Evolutionary conservation across 2,888 invertebrate genomes (phyloP).

Genomic region (Ditula angustiorana): DNA sequence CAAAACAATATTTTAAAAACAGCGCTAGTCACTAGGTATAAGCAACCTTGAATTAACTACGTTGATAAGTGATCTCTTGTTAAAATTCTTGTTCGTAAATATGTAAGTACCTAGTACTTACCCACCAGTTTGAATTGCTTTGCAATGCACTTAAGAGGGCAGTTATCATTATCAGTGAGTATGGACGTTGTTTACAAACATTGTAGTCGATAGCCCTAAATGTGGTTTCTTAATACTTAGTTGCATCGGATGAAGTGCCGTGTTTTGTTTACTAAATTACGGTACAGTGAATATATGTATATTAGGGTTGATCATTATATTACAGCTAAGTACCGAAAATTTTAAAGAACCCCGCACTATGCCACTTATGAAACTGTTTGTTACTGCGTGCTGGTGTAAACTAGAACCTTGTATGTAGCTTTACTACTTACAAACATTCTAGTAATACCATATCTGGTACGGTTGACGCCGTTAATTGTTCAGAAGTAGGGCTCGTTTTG

Average conservation of each 20-base stretch:
- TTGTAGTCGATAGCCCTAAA: conserved; percentile 4
- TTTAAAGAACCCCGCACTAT: too few relatives aligned
- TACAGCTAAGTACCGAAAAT: too few relatives aligned
- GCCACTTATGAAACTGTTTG: too few relatives aligned
- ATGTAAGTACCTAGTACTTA: background rate
- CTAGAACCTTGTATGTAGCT: background rate
- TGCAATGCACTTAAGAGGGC: background rate
- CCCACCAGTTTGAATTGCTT: conserved; percentile 3
- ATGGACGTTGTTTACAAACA: conserved; percentile 3
- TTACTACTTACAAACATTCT: background rate
- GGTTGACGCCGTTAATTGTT: background rate
- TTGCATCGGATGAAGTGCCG: background rate
- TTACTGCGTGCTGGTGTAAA: too few relatives aligned
- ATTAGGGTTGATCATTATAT: too few relatives aligned
- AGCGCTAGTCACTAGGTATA: conserved; percentile 57
- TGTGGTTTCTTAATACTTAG: background rate
- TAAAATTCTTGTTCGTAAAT: conserved; percentile 45
- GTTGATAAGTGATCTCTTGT: conserved; percentile 49
- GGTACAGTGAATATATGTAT: background rate
- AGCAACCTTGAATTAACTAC: conserved; percentile 62
- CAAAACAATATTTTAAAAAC: conserved; percentile 71
- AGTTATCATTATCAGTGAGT: background rate
- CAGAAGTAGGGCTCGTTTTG: background rate
- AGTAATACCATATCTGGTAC: background rate
- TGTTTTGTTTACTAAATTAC: background rate